A percentile compares a stretch with the other conserved stretches of the same genome.
Conservation (phyloP, 2,797 vertebrate species). For the Dromococcyx pavoninus region DNA sequence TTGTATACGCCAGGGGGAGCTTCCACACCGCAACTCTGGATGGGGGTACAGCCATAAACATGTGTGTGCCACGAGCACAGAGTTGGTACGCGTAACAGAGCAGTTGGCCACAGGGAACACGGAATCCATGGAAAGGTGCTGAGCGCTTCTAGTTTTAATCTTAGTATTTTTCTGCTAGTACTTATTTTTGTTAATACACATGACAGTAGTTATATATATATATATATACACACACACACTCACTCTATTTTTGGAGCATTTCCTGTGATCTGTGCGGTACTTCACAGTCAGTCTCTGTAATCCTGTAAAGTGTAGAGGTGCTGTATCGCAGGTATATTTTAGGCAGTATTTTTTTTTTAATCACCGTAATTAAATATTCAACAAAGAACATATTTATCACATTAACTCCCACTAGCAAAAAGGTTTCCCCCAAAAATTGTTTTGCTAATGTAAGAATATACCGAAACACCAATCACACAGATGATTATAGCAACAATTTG, state of each 20-base stretch:
- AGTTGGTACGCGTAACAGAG: constrained; percentile 40
- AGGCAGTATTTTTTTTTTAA: constrained; percentile 48
- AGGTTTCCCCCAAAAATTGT: not conserved
- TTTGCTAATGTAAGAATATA: constrained; percentile 62
- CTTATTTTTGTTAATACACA: not conserved
- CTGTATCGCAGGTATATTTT: constrained; percentile 4
- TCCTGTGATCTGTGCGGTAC: constrained; percentile 1
- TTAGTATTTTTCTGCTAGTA: not conserved
- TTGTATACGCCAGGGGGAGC: constrained; percentile 71
- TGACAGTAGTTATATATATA: constrained; percentile 1
- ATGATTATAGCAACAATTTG: constrained; percentile 65
- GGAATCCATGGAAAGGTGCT: constrained; percentile 15
- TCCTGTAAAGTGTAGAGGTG: constrained; percentile 20
- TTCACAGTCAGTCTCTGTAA: not conserved
- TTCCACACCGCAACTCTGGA: constrained; percentile 46
- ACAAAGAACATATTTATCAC: constrained; percentile 47
- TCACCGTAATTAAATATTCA: constrained; percentile 45
- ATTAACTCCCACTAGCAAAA: constrained; percentile 53
- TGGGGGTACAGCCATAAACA: constrained; percentile 62
- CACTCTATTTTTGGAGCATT: not conserved
- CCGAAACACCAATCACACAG: constrained; percentile 53
- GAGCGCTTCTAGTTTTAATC: constrained; percentile 14
- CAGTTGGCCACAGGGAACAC: constrained; percentile 61
- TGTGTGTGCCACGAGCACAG: constrained; percentile 57
- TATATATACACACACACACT: not conserved